phyloP scores from a whole-genome alignment of 2,113 vertebrate species.

The Spheniscus mendiculus region DNA sequence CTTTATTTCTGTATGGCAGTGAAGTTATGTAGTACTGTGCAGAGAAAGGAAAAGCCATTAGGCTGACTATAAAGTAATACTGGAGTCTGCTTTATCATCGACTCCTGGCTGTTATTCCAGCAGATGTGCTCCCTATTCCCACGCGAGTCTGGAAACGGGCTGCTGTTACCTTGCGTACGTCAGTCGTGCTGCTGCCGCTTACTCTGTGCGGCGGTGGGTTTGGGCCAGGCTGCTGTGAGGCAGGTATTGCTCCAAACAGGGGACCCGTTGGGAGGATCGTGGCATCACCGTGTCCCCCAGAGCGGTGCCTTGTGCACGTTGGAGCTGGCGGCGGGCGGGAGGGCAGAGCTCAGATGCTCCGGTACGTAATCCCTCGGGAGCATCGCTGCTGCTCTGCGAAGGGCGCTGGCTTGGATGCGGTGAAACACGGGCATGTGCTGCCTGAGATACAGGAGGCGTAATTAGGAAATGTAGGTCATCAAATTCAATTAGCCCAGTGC shows the following conservation, averaged over 20 bases:
- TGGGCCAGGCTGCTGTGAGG: conserved; percentile 2
- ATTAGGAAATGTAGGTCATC: not conserved
- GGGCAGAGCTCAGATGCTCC: not conserved
- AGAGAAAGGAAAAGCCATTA: conserved; percentile 78
- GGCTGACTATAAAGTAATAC: conserved; percentile 61
- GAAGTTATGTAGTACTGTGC: conserved; percentile 18
- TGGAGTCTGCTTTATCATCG: conserved; percentile 46
- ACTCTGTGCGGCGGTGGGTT: conserved; percentile 38
- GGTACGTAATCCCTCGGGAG: not conserved
- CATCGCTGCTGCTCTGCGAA: not conserved
- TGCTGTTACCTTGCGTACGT: conserved; percentile 71
- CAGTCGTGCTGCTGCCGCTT: conserved; percentile 68
- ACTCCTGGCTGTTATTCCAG: conserved; percentile 69
- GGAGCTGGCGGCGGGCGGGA: not conserved
- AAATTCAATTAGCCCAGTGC: conserved; percentile 1
- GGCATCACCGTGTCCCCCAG: not conserved
- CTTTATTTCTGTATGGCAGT: conserved; percentile 34
- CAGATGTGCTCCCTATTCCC: conserved; percentile 78
- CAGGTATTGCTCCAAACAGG: not conserved
- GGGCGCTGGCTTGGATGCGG: not conserved
- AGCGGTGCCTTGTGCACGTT: not conserved
- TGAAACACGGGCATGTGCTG: not conserved
- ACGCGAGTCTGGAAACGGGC: conserved; percentile 79
- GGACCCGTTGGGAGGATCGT: not conserved
- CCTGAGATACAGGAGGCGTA: not conserved